A percentile compares a stretch with the other conserved stretches of the same genome.
Evolutionary conservation across 2,113 vertebrate genomes (phyloP).

Genomic region (Labrus mixtus): DNA sequence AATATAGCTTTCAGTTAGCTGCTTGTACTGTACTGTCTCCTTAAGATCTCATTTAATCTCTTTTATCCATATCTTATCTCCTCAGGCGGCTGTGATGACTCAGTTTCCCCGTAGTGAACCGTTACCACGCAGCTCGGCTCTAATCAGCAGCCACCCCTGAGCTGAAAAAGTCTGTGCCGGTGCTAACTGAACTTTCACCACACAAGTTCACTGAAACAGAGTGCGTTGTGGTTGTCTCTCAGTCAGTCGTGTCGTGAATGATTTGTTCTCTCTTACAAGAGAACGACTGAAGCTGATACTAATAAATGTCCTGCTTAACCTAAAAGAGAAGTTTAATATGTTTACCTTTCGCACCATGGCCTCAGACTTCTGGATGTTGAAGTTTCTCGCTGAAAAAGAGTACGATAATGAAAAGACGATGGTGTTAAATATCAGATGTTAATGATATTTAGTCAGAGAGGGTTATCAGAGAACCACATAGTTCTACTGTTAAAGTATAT

Average conservation of each 20-base stretch:
- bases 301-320: background rate
- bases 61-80: conserved; percentile 41
- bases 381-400: conserved; percentile 89
- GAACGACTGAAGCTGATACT: background rate
- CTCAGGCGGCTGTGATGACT: conserved; percentile 34
- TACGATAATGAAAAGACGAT: background rate
- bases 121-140: conserved; percentile 3
- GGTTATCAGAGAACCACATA: too few relatives aligned
- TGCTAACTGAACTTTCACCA: conserved; percentile 12
- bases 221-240: background rate
- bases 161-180: background rate
- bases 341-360: conserved; percentile 95
- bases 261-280: background rate
- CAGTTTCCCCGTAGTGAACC: conserved; percentile 25
- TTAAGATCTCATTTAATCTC: background rate
- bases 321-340: background rate
- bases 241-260: background rate
- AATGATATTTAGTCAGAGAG: too few relatives aligned
- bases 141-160: conserved; percentile 49
- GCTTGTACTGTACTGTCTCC: background rate
- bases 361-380: conserved; percentile 93
- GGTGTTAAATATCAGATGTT: too few relatives aligned
- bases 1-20: background rate
- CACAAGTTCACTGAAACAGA: background rate
- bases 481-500: too few relatives aligned